Conservation (phyloP, 2,113 vertebrate species). For the Pollimyrus isidori region DNA sequence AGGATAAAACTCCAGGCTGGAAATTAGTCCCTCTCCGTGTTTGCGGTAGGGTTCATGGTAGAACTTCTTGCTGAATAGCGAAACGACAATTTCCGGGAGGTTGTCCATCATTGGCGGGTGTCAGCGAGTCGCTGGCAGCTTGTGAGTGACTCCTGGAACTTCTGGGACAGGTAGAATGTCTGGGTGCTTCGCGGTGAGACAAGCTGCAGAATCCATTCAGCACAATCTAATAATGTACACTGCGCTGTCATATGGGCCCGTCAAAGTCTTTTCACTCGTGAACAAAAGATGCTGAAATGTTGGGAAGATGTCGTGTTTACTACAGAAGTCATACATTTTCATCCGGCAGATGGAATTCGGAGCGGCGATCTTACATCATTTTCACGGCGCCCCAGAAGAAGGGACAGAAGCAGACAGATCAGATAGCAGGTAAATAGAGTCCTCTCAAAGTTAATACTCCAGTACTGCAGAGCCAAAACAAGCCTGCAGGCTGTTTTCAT, state of each 20-base stretch:
- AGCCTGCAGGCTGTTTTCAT: conserved; percentile 19
- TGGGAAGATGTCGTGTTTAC: not conserved
- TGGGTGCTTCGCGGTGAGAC: not conserved
- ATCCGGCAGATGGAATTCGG: conserved; percentile 26
- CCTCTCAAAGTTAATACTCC: conserved; percentile 2
- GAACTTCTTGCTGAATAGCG: not conserved
- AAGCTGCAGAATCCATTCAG: conserved; percentile 9
- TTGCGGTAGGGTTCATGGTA: not conserved
- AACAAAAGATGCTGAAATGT: conserved; percentile 12
- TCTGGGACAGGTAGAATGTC: not conserved
- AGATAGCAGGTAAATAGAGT: conserved; percentile 30
- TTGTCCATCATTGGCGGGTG: not conserved
- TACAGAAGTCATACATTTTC: conserved; percentile 26
- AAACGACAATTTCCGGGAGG: conserved; percentile 19
- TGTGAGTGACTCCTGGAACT: not conserved
- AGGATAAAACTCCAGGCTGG: not conserved
- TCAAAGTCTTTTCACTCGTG: not conserved
- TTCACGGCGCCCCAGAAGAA: conserved; percentile 17
- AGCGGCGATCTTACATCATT: conserved; percentile 27
- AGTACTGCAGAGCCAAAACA: not conserved
- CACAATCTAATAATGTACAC: conserved; percentile 16
- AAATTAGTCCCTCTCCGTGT: not conserved
- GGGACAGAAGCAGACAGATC: conserved; percentile 9
- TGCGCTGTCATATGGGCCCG: not conserved
- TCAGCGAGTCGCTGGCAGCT: not conserved